Evolutionary conservation across 2,797 vertebrate species (phyloP).

Genomic region (Hozukius guyotensis): DNA sequence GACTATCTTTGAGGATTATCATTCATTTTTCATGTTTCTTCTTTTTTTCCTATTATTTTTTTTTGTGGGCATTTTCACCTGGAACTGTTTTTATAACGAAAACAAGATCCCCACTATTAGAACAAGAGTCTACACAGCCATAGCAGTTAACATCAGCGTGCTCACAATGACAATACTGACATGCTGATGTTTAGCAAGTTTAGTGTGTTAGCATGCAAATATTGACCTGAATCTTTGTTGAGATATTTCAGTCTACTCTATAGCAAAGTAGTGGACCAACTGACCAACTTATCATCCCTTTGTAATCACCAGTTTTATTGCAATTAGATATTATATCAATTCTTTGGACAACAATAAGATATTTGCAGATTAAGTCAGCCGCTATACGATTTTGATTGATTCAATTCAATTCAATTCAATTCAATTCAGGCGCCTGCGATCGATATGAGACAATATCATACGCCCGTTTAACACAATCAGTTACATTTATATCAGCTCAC

Average conservation of each 20-base stretch:
- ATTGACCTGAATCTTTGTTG: background rate
- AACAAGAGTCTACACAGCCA: background rate
- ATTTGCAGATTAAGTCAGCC: no score
- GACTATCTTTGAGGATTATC: conserved; percentile 4
- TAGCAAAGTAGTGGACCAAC: no score
- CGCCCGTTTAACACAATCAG: no score
- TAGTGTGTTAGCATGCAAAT: background rate
- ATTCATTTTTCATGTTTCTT: conserved; percentile 31
- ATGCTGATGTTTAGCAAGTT: background rate
- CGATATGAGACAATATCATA: no score
- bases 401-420: no score
- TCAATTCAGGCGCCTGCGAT: no score
- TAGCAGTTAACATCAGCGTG: background rate
- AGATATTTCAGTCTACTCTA: background rate
- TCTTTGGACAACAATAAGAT: no score
- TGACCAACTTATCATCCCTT: no score
- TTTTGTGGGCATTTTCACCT: background rate
- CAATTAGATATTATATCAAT: no score
- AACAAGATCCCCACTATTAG: background rate
- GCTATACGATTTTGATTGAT: no score
- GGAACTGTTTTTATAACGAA: background rate
- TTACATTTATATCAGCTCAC: no score
- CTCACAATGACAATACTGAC: background rate
- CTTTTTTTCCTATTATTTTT: background rate
- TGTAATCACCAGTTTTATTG: no score